These are phyloP conservation scores for Archips xylosteana DNA, from an alignment of 2,888 invertebrate genomes.

Conservation along the genomic window DNA sequence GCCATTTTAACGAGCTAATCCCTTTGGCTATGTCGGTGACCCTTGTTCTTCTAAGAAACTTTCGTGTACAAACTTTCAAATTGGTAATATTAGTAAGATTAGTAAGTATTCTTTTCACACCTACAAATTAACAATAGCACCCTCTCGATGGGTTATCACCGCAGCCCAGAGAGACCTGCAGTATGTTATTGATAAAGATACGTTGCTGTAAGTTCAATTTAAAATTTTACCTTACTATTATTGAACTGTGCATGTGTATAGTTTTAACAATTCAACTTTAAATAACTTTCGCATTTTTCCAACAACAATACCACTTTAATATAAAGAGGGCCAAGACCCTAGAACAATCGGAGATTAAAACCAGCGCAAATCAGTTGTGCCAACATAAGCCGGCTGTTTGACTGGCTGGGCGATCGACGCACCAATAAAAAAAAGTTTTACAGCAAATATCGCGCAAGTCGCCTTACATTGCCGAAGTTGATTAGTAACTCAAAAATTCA, in stretches of 20 bases:
- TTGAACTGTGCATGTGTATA: background rate
- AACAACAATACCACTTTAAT: conserved; percentile 14
- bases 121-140: no score
- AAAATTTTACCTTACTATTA: background rate
- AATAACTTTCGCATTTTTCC: background rate
- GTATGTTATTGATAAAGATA: no score
- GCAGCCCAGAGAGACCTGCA: no score
- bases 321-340: conserved; percentile 34
- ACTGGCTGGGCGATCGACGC: conserved; percentile 71
- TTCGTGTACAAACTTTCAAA: no score
- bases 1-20: no score
- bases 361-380: conserved; percentile 37
- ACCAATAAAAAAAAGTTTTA: conserved; percentile 66
- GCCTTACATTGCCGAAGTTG: background rate
- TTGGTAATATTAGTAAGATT: no score
- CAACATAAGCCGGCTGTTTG: conserved; percentile 24
- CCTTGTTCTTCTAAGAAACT: no score
- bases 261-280: background rate
- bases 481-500: background rate
- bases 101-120: no score
- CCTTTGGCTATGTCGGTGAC: no score
- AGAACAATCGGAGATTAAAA: conserved; percentile 40
- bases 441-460: background rate
- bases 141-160: no score
- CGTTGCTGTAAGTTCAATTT: no score